phyloP scores from a whole-genome alignment of 2,797 vertebrate genomes.

The Aphelocoma californica region DNA sequence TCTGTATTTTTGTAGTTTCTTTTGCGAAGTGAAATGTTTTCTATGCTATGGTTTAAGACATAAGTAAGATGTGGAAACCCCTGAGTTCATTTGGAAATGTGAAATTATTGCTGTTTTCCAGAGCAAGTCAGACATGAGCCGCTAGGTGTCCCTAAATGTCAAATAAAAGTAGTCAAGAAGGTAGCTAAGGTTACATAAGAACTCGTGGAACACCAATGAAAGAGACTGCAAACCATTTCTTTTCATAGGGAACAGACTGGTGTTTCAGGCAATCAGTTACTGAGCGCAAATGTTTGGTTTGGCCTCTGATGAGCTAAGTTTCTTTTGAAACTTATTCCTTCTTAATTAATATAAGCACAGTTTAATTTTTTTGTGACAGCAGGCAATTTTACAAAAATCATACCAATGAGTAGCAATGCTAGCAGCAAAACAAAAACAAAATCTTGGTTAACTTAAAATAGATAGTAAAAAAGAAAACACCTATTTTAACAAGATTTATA shows the following conservation, averaged over 20 bases:
- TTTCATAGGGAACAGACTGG: background rate
- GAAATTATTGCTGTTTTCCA: background rate
- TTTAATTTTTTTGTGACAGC: background rate
- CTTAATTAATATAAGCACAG: background rate
- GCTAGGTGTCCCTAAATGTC: slow-evolving; percentile 1
- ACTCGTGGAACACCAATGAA: background rate
- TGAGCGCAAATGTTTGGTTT: background rate
- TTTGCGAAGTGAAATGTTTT: background rate
- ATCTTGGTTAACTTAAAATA: background rate
- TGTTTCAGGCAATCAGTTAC: background rate
- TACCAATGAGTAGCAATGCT: background rate
- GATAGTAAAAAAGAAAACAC: background rate
- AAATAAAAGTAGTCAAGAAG: background rate
- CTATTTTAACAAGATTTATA: fast-evolving
- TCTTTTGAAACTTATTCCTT: background rate
- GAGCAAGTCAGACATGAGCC: background rate
- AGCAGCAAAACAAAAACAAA: background rate
- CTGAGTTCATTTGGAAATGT: fast-evolving
- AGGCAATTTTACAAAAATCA: background rate
- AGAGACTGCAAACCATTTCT: background rate
- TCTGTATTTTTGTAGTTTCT: background rate
- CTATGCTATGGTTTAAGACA: background rate
- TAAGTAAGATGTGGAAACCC: background rate
- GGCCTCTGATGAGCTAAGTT: background rate
- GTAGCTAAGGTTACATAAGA: fast-evolving